A percentile compares a stretch with the other conserved stretches of the same genome.
phyloP scores from a whole-genome alignment of 1,140 invertebrate genomes.

The Leucophenga varia region DNA sequence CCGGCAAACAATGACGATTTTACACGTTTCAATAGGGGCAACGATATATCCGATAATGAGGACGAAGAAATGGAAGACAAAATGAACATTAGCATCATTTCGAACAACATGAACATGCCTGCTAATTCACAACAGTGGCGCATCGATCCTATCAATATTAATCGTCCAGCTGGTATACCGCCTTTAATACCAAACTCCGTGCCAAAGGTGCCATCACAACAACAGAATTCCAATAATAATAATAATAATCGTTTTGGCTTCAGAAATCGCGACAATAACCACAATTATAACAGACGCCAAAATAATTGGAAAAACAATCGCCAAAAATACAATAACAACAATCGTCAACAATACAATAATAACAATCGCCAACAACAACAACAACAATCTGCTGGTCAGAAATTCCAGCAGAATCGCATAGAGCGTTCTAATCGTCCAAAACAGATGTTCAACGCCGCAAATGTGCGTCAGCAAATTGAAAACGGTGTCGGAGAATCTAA shows the following conservation, averaged over 20 bases:
- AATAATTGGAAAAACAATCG: slow-evolving; percentile 3
- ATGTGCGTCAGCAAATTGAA: not conserved
- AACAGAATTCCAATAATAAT: not conserved
- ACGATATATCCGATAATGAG: too few relatives aligned
- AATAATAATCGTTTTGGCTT: not conserved
- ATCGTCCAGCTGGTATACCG: slow-evolving; percentile 16
- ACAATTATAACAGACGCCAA: slow-evolving; percentile 6
- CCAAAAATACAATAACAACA: slow-evolving; percentile 9
- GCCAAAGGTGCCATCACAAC: not conserved
- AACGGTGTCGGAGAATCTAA: not conserved
- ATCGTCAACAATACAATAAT: not conserved
- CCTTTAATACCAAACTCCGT: slow-evolving; percentile 16
- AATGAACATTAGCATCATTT: too few relatives aligned
- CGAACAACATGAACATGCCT: not conserved
- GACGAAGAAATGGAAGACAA: too few relatives aligned
- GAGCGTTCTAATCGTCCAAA: slow-evolving; percentile 5
- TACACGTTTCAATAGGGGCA: too few relatives aligned
- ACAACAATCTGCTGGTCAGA: slow-evolving; percentile 1
- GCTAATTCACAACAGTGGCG: slow-evolving; percentile 14
- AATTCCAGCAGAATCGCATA: not conserved
- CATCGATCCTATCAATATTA: slow-evolving; percentile 19
- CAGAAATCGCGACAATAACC: slow-evolving; percentile 6
- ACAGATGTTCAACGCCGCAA: not conserved
- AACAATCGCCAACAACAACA: slow-evolving; percentile 7
- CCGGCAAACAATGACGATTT: too few relatives aligned